Evolutionary conservation across 2,888 invertebrate genomes (phyloP).

Genomic region (Noctua janthina): DNA sequence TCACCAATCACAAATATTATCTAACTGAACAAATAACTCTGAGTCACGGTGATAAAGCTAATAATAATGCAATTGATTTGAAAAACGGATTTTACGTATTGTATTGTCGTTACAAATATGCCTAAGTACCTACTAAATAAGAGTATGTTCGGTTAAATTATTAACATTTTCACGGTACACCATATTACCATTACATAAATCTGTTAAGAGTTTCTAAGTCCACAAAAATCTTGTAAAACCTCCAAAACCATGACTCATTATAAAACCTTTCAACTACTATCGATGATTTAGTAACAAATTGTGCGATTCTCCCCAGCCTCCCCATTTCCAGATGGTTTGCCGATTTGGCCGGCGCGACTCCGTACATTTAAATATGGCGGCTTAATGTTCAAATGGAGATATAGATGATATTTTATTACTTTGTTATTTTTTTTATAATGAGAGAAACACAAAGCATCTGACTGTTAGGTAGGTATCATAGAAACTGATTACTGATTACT

Average conservation of each 20-base stretch:
- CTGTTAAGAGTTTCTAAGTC: not conserved
- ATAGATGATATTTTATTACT: slow-evolving; percentile 56
- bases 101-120: not conserved
- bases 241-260: slow-evolving; percentile 35
- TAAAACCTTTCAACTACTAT: slow-evolving; percentile 62
- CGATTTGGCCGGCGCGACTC: slow-evolving; percentile 69
- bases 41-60: slow-evolving; percentile 50
- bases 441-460: slow-evolving; percentile 30
- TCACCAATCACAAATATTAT: slow-evolving; percentile 51
- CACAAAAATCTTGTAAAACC: slow-evolving; percentile 15
- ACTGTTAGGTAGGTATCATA: not conserved
- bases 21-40: slow-evolving; percentile 47
- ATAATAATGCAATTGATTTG: slow-evolving; percentile 52
- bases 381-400: slow-evolving; percentile 68
- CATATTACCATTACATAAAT: not conserved
- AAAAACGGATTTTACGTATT: slow-evolving; percentile 12
- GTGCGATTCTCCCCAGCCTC: slow-evolving; percentile 71
- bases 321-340: slow-evolving; percentile 84
- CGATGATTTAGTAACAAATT: slow-evolving; percentile 80
- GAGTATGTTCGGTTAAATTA: not conserved
- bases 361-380: slow-evolving; percentile 80
- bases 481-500: slow-evolving; percentile 17
- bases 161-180: not conserved
- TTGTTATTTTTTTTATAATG: slow-evolving; percentile 49
- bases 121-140: not conserved